A percentile compares a stretch with the other conserved stretches of the same genome.
Evolutionary conservation across 1,140 invertebrate species (phyloP).

Genomic region (Pemphigus obesinymphae): DNA sequence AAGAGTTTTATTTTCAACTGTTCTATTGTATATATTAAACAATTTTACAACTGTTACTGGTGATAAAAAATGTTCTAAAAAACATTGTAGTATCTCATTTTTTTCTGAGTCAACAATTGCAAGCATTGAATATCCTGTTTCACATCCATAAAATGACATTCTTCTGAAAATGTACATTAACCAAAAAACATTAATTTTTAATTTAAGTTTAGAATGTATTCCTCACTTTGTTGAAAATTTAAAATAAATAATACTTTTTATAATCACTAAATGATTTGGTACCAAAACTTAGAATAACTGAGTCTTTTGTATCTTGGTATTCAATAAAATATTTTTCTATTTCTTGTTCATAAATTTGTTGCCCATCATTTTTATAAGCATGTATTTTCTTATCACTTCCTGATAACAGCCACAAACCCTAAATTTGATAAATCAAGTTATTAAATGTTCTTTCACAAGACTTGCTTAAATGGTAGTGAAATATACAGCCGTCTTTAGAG

Average conservation of each 20-base stretch:
- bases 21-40: slow-evolving; percentile 20
- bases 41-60: slow-evolving; percentile 16
- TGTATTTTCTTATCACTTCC: slow-evolving; percentile 32
- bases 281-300: background rate
- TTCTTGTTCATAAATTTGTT: slow-evolving; percentile 5
- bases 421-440: background rate
- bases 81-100: background rate
- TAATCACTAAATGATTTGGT: slow-evolving; percentile 21
- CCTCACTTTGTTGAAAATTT: background rate
- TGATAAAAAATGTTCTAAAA: background rate
- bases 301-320: background rate
- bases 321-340: slow-evolving; percentile 13
- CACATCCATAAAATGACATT: slow-evolving; percentile 9
- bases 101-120: background rate
- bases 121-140: background rate
- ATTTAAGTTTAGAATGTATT: background rate
- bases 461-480: background rate
- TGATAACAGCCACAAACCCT: slow-evolving; percentile 21
- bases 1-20: background rate
- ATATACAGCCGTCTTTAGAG: background rate
- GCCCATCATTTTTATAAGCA: background rate
- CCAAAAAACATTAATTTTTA: background rate
- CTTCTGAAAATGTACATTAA: too few relatives aligned
- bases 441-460: background rate
- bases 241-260: slow-evolving; percentile 28